Conservation (phyloP, 2,888 invertebrate genomes). For the Drosophila hamatofila region DNA sequence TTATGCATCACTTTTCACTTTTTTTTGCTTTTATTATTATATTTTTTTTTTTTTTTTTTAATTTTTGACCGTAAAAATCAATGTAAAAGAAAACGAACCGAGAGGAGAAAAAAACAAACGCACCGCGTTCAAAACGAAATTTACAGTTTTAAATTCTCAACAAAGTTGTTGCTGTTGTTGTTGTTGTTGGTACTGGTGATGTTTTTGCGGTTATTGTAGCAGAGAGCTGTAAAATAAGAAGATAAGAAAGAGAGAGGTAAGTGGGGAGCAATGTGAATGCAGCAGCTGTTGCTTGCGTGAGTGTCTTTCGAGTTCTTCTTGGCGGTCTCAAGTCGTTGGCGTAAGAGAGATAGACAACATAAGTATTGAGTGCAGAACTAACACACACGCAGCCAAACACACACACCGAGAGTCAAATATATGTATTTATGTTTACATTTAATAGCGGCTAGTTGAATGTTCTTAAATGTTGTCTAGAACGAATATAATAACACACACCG, state of each 20-base stretch:
- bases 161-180: conserved; percentile 5
- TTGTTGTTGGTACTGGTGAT: background rate
- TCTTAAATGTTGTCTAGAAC: background rate
- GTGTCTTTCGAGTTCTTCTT: conserved; percentile 28
- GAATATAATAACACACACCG: background rate
- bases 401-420: background rate
- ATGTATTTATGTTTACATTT: background rate
- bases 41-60: conserved; percentile 10
- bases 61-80: conserved; percentile 33
- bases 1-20: conserved; percentile 36
- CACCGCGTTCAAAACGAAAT: conserved; percentile 8
- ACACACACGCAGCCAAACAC: background rate
- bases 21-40: conserved; percentile 6
- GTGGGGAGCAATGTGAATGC: conserved; percentile 39
- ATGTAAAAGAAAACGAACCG: conserved; percentile 34
- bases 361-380: conserved; percentile 5
- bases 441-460: background rate
- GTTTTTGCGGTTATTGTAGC: conserved; percentile 18
- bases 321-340: conserved; percentile 24
- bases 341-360: conserved; percentile 14
- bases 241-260: conserved; percentile 20
- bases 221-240: conserved; percentile 43
- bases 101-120: conserved; percentile 24
- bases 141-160: conserved; percentile 35
- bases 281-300: conserved; percentile 62